Evolutionary conservation across 2,113 vertebrate species (phyloP), one percentile per base, ranked within the genome.

Genomic region (Microcebus tavaratra): DNA sequence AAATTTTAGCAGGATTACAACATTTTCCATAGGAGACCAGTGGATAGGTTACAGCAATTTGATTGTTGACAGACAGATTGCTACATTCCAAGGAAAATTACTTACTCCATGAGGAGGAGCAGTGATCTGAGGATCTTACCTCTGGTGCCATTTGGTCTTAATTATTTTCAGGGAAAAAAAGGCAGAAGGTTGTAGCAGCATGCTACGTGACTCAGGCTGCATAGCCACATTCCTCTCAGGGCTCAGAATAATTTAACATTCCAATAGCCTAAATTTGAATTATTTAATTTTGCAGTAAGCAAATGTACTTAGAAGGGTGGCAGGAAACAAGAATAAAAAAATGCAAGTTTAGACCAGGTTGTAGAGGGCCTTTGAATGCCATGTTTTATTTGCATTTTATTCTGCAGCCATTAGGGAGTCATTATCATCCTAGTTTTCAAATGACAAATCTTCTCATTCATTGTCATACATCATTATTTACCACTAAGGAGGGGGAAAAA

Each of bases 371-470:
- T 87, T 87, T 53, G 50, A 86, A 70, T 65, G 61, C 63, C 11
- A 6, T 90, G 31, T 65, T 85, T 89, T 85, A 80, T 89, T 91
- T 94, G 3, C 34, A 36, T 67, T 88, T 78, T 91, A 39, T 73
- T 88, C 31, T 81, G 10, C 72, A 50, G 7, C 7, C 53, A 45
- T 39, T 50, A 34, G 2, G 55, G 20, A 92, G n/a, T 85, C 45
- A 75, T 48, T 78, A 27, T 86, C 29, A 29, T 59, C 20, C 55
- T 25, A 55, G 7, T 76, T 97, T 94, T 88, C 89, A 96, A 85
- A 50, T 73, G 10, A 94, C 12, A 83, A 83, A 72, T 75, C 1
- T 76, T 88, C 42, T 90, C 20, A 34, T 70, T 84, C n/a, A 27
- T 20, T 80, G 53, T 85, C 73, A 31, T 48, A 31, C 27, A 48